phyloP scores from a whole-genome alignment of 2,797 vertebrate species.

The Myotis pilosus region DNA sequence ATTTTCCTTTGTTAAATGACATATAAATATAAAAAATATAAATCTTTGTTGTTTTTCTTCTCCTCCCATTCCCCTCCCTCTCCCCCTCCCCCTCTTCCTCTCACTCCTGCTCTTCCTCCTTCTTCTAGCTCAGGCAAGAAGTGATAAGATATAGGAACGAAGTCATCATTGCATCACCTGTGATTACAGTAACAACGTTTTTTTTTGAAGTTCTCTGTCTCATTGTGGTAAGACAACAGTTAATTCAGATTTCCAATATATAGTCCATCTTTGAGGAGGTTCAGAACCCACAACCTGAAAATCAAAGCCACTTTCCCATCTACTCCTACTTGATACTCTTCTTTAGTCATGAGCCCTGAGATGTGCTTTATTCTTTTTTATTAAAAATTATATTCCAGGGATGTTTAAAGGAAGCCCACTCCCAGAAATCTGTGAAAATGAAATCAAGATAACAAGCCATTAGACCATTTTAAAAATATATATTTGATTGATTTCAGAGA shows the following conservation, averaged over 20 bases:
- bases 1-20: too few species aligned
- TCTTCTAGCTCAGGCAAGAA: not conserved
- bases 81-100: too few species aligned
- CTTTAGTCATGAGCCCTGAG: not conserved
- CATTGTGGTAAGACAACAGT: not conserved
- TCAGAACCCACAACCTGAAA: too few species aligned
- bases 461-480: too few species aligned
- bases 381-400: not conserved
- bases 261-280: too few species aligned
- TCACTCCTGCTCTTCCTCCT: too few species aligned
- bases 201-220: conserved; percentile 58
- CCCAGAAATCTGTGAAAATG: not conserved
- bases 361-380: not conserved
- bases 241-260: too few species aligned
- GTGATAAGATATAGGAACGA: not conserved
- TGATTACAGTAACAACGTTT: conserved; percentile 37
- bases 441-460: not conserved
- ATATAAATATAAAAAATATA: too few species aligned
- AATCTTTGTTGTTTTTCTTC: too few species aligned
- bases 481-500: too few species aligned
- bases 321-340: not conserved
- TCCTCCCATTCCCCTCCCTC: too few species aligned
- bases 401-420: too few species aligned
- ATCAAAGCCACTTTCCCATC: not conserved
- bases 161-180: conserved; percentile 54